These are phyloP conservation scores for Dryobotodes eremita DNA, from an alignment of 2,888 invertebrate species.

Conservation along the genomic window DNA sequence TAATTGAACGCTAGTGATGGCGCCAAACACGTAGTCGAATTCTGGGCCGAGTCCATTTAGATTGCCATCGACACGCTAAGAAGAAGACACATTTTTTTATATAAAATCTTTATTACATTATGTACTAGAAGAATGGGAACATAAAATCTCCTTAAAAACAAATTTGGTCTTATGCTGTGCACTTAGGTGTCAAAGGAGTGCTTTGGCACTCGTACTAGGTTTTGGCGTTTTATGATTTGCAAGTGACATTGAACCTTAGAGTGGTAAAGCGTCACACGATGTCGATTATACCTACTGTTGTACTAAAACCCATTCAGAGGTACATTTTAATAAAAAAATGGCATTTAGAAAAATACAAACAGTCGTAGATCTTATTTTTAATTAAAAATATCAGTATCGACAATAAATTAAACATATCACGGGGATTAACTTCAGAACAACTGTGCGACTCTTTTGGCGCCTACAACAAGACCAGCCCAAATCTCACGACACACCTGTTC, in stretches of 20 bases:
- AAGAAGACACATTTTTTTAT: no score
- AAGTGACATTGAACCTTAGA: not conserved
- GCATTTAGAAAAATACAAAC: not conserved
- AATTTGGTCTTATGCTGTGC: no score
- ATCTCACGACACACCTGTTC: conserved; percentile 90
- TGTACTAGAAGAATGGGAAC: no score
- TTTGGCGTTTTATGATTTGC: not conserved
- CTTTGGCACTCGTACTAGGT: not conserved
- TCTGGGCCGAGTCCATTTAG: no score
- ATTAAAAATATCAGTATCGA: conserved; percentile 32
- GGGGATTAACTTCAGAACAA: conserved; percentile 55
- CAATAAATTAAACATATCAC: not conserved
- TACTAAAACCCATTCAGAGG: not conserved
- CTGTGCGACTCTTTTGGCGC: conserved; percentile 80
- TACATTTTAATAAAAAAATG: no score
- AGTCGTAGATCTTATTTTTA: not conserved
- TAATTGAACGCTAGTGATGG: no score
- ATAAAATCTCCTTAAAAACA: no score
- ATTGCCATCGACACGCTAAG: no score
- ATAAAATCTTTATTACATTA: no score
- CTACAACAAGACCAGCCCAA: conserved; percentile 90
- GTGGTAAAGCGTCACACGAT: not conserved
- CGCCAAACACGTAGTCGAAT: no score
- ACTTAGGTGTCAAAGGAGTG: no score
- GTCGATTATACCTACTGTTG: not conserved